Conservation (phyloP, 2,113 vertebrate genomes). For the Vulpes lagopus region DNA sequence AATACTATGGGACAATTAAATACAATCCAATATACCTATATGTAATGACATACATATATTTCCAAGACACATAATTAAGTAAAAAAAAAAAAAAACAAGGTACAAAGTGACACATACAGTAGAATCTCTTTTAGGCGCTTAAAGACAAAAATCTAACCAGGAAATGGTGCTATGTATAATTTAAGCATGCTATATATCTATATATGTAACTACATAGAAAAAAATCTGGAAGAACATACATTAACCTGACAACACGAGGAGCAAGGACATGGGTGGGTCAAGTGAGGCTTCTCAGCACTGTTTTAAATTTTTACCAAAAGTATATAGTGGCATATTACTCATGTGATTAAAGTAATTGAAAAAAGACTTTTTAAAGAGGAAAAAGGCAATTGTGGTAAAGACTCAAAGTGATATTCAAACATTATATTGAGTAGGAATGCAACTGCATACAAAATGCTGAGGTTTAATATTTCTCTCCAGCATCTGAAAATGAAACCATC, state of each 20-base stretch:
- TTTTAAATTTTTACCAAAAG: conserved; percentile 6
- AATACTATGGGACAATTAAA: conserved; percentile 34
- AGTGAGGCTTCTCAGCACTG: neutral
- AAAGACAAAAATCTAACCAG: conserved; percentile 12
- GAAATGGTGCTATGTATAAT: neutral
- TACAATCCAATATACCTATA: neutral
- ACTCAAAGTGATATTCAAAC: conserved; percentile 39
- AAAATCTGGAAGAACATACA: neutral
- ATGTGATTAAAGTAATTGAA: conserved; percentile 14
- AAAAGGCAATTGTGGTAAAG: neutral
- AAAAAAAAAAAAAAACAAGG: neutral
- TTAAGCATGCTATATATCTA: neutral
- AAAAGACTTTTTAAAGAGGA: neutral
- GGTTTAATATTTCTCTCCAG: conserved; percentile 20
- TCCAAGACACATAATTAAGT: neutral
- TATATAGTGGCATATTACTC: neutral
- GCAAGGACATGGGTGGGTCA: neutral
- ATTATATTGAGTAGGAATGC: neutral
- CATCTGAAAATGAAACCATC: conserved; percentile 35
- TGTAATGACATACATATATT: conserved; percentile 8
- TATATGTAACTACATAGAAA: neutral
- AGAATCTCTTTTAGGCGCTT: neutral
- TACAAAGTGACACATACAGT: neutral
- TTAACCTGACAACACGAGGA: neutral
- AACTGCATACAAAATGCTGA: conserved; percentile 2